Evolutionary conservation across 2,113 vertebrate genomes (phyloP).

Genomic region (Rhabdornis inornatus): DNA sequence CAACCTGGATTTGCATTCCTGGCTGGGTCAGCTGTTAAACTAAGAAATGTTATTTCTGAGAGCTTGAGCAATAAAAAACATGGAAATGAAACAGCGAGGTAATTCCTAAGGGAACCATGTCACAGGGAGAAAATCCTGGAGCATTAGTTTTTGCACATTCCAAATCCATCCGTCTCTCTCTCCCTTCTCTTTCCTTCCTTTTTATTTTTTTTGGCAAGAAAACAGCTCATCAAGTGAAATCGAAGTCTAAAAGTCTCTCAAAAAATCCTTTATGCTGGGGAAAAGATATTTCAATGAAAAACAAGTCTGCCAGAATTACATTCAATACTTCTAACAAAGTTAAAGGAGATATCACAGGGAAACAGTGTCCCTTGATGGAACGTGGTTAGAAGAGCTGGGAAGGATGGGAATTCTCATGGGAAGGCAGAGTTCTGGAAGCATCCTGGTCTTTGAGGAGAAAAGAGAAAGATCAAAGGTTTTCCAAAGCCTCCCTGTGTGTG

Average conservation of each 20-base stretch:
- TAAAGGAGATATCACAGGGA: not conserved
- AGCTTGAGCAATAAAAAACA: not conserved
- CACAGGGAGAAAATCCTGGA: slow-evolving; percentile 20
- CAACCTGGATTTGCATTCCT: not conserved
- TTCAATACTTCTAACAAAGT: not conserved
- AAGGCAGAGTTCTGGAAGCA: not conserved
- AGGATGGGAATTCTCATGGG: not conserved
- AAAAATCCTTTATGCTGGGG: not conserved
- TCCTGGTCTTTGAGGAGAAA: not conserved
- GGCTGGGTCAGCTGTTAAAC: not conserved
- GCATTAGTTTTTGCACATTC: not conserved
- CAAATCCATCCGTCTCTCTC: not conserved
- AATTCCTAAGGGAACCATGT: not conserved
- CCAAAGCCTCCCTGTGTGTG: not conserved
- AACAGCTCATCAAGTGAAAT: not conserved
- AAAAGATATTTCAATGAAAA: not conserved
- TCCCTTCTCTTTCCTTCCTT: not conserved
- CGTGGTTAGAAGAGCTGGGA: not conserved
- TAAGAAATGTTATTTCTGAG: slow-evolving; percentile 22
- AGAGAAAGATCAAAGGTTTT: not conserved
- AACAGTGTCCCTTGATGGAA: not conserved
- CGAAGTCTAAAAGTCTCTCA: not conserved
- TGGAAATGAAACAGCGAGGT: not conserved
- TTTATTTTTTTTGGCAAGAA: not conserved
- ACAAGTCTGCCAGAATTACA: not conserved